These are phyloP conservation scores for Diadophis punctatus DNA, from an alignment of 2,113 vertebrate species.

Conservation along the genomic window DNA sequence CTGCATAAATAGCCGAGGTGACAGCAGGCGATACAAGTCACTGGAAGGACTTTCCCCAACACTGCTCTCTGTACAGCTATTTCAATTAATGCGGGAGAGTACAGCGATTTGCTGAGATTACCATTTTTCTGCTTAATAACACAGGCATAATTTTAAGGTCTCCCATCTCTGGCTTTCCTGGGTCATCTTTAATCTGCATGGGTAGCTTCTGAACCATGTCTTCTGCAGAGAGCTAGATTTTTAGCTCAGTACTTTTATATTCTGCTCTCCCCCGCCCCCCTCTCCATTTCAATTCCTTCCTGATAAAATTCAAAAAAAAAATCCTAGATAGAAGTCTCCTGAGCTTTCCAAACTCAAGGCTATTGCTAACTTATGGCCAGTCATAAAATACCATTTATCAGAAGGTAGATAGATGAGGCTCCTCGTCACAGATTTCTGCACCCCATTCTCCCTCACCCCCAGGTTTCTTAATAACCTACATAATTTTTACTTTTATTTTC, in stretches of 20 bases:
- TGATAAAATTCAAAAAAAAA: neutral
- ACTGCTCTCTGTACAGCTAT: neutral
- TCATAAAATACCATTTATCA: neutral
- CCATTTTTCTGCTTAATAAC: neutral
- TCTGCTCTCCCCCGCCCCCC: neutral
- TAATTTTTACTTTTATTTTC: neutral
- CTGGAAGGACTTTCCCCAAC: slow-evolving; percentile 8
- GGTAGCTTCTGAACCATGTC: neutral
- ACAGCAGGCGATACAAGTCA: slow-evolving; percentile 19
- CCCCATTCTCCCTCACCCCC: neutral
- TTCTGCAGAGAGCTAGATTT: neutral
- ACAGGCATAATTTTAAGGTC: neutral
- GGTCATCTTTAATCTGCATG: neutral
- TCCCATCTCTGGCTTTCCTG: neutral
- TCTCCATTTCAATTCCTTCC: neutral
- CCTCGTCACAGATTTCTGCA: neutral
- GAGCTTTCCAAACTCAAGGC: neutral
- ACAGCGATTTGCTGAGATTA: neutral
- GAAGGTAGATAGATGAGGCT: neutral
- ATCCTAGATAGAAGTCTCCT: neutral
- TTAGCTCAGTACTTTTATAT: neutral
- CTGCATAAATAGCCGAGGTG: slow-evolving; percentile 36
- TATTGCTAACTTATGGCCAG: neutral
- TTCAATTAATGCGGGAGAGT: neutral
- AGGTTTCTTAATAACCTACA: neutral